Evolutionary conservation across 2,113 vertebrate species (phyloP).

Genomic region (Ceyx margarethae): DNA sequence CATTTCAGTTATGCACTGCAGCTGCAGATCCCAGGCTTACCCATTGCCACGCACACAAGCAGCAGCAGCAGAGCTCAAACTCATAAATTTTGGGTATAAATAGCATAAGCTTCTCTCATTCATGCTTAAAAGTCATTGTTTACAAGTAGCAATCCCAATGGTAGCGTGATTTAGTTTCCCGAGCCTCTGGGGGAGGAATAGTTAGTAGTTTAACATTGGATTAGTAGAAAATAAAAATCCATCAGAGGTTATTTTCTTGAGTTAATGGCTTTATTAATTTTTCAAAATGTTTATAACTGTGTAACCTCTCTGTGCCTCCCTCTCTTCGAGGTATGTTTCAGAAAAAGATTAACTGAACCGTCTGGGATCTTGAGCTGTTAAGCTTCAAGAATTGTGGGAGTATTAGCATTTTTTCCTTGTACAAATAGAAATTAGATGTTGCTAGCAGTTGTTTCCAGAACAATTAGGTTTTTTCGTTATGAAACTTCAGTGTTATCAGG

Average conservation of each 20-base stretch:
- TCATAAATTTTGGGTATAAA: background rate
- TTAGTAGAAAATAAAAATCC: background rate
- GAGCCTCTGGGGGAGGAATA: background rate
- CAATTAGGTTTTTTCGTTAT: background rate
- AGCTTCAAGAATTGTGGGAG: background rate
- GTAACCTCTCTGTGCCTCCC: background rate
- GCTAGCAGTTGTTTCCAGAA: background rate
- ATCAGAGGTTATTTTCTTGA: background rate
- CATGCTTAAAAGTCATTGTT: background rate
- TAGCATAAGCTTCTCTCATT: background rate
- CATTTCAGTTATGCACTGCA: background rate
- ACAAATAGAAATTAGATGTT: background rate
- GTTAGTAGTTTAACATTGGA: background rate
- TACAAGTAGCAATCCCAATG: background rate
- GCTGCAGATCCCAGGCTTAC: background rate
- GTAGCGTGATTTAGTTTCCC: background rate
- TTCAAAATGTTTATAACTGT: background rate
- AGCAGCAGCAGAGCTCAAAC: background rate
- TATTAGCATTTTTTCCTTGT: background rate
- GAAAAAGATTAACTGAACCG: background rate
- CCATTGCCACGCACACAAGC: rapidly evolving
- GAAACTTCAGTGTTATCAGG: background rate
- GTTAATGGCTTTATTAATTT: background rate
- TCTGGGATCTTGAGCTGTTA: background rate
- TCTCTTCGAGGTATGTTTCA: background rate